Evolutionary conservation across 1,140 invertebrate genomes (phyloP), one percentile per base, ranked within the genome.

Genomic region (Leptoteleia sp.): DNA sequence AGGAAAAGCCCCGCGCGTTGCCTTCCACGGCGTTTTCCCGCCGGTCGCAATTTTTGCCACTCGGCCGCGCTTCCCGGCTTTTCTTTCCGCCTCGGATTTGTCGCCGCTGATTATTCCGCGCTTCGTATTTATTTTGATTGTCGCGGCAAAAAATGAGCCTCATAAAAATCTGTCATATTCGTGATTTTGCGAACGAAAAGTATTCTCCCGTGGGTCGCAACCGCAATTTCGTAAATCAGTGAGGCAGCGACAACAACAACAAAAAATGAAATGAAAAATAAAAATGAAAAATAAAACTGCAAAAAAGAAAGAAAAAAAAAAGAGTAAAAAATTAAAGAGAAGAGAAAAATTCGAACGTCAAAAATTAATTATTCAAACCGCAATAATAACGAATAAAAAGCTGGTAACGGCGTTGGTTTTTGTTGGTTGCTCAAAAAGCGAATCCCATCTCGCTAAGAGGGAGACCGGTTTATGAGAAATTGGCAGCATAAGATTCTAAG

Each of bases 391-490:
- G 65, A 71, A 71, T 77, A 71, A 77, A 77, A 71, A 70, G 48
- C 19, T 42, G n/a, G 22, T 5, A 42, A 57, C 57, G 37, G 27
- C 27, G 52, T 42, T 45, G 17, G 38, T 61, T 62, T 72, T 67
- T 68, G 54, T 79, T 40, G 47, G 19, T 19, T 22, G 76, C 29
- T 50, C 25, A 17, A 70, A 70, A 65, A 65, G 50, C 68, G 55
- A 64, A 64, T 64, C 62, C 68, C 57, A 54, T 64, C 61, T 59
- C 31, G 52, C 52, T 45, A 29, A 57, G 47, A 45, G 59, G 29
- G 40, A 79, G 76, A 79, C 76, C 76, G 70, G 76, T 79, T 79
- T 79, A 79, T 79, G 70, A 79, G 76, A 79, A 79, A 79, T 79
- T 73, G 76, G 70, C 76, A n/a, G 70, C 76, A 64, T 75, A 75